A percentile compares a stretch with the other conserved stretches of the same genome.
Evolutionary conservation across 2,797 vertebrate species (phyloP).

Genomic region (Bovichtus variegatus): DNA sequence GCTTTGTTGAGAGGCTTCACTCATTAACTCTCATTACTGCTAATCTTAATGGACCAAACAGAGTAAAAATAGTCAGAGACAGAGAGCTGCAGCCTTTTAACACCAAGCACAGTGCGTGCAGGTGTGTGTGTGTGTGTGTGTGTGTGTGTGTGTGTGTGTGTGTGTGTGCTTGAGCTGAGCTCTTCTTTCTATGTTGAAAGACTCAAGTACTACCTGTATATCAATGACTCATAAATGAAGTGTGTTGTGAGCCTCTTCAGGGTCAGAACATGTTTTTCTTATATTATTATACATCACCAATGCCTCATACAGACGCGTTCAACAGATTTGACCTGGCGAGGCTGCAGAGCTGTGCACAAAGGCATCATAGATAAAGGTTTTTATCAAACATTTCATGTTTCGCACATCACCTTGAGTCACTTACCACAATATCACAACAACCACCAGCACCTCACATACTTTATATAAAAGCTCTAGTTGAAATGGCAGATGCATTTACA

Average conservation of each 20-base stretch:
- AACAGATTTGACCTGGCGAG: background rate
- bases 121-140: slow-evolving; percentile 1
- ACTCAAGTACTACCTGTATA: slow-evolving; percentile 1
- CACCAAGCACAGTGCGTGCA: slow-evolving; percentile 23
- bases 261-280: background rate
- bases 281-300: background rate
- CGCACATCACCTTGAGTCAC: no score
- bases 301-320: background rate
- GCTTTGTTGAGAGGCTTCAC: slow-evolving; percentile 74
- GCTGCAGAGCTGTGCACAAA: background rate
- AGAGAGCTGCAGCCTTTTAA: slow-evolving; percentile 69
- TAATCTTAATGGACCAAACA: slow-evolving; percentile 83
- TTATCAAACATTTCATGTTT: no score
- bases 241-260: background rate
- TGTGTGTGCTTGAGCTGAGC: background rate
- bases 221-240: slow-evolving; percentile 3
- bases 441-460: no score
- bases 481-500: no score
- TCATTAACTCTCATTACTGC: slow-evolving; percentile 85
- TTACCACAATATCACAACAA: no score
- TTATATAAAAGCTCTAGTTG: no score
- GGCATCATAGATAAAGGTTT: no score
- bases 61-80: slow-evolving; percentile 77
- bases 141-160: background rate
- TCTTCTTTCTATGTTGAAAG: slow-evolving; percentile 6